Base-by-base conservation (phyloP, 2,888 invertebrate genomes). In the Drosophila pseudotalamancana region DNA sequence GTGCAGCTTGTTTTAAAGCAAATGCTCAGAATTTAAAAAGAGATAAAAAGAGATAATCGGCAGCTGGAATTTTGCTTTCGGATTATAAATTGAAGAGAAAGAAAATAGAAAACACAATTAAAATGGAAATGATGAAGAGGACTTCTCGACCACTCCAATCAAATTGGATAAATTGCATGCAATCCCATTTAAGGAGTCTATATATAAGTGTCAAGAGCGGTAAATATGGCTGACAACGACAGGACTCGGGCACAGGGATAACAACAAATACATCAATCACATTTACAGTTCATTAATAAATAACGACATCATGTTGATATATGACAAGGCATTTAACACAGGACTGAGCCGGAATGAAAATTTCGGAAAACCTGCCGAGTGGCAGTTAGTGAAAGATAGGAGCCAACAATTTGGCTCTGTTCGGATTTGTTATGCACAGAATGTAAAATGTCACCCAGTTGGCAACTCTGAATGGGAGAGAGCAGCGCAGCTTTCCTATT, bases 251-350 rank as follows among this genome's bases (percentile, higher is more conserved):
- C 39, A 34, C 43, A 35, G 3, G 8, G 12, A 6, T 21, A 21
- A 21, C 57, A 54, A 42, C 50, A 39, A 65, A 25, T 67, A 73
- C 87, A 88, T 88, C 73, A 76, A 88, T 84, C 84, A 84, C 72
- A 76, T 87, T 87, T 73, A 78, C 72, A 80, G 76, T 67, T 88
- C 81, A 88, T 85, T 80, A 84, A 81, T 81, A 76, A 73, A 70
- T 73, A 72, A 61, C 51, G 74, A 71, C 73, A 74, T 78, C 67
- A 63, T 72, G 80, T 76, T 77, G 78, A 80, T 84, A 81, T 74
- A 74, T 78, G 84, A 87, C 78, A 84, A 64, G 69, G 70, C 72
- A 87, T 77, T 81, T 81, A 81, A 77, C 65, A 81, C 66, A 49
- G 21, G n/a, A 29, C 12, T 1, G 39, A 27, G 18, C 39, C 16